Evolutionary conservation across 2,113 vertebrate genomes (phyloP).

Genomic region (Laticauda laticaudata): DNA sequence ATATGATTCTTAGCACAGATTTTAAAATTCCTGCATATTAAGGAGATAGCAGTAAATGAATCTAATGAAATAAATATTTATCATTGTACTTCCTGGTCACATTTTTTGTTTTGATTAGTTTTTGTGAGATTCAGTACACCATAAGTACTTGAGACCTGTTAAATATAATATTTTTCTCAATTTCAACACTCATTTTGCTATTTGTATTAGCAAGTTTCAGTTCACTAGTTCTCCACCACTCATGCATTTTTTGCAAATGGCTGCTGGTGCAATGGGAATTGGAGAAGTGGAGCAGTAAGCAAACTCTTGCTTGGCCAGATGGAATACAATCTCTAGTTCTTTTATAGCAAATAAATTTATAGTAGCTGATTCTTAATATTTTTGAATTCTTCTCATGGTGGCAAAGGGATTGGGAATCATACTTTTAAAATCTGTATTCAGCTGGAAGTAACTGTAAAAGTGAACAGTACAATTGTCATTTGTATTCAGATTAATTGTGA

Average conservation of each 20-base stretch:
- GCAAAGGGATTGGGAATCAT: background rate
- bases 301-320: background rate
- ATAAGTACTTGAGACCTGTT: background rate
- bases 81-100: background rate
- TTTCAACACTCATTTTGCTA: background rate
- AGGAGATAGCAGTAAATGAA: background rate
- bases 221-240: background rate
- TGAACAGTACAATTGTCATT: background rate
- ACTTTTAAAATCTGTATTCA: background rate
- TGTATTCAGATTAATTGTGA: background rate
- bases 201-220: background rate
- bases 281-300: background rate
- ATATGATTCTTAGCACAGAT: background rate
- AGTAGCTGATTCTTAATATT: background rate
- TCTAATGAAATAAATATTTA: background rate
- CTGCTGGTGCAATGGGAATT: background rate
- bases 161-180: background rate
- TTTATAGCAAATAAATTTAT: background rate
- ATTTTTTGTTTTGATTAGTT: background rate
- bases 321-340: background rate
- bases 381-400: background rate
- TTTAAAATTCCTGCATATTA: background rate
- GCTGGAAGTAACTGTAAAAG: background rate
- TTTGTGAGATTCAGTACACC: background rate
- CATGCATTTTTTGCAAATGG: background rate